Evolutionary conservation across 2,113 vertebrate genomes (phyloP).

Genomic region (Megaptera novaeangliae): DNA sequence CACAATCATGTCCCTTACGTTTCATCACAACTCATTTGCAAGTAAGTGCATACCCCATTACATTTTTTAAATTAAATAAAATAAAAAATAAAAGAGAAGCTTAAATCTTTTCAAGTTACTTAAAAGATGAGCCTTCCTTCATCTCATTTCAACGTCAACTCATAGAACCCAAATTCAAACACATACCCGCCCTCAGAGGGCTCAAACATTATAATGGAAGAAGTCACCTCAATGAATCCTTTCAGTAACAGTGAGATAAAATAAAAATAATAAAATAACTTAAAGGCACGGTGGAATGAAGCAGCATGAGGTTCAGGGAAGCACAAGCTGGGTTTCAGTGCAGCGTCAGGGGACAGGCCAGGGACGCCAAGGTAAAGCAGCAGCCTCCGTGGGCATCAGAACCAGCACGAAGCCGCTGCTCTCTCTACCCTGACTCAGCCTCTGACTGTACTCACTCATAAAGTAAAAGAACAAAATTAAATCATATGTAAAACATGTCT

Average conservation of each 20-base stretch:
- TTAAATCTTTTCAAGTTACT: background rate
- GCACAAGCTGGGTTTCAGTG: background rate
- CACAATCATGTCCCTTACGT: background rate
- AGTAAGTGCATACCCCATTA: background rate
- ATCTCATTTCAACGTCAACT: background rate
- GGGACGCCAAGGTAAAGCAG: background rate
- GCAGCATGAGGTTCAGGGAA: background rate
- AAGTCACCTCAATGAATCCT: background rate
- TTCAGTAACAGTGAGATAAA: background rate
- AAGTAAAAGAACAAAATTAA: background rate
- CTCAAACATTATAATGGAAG: background rate
- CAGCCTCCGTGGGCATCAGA: background rate
- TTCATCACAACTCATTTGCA: background rate
- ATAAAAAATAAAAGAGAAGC: background rate
- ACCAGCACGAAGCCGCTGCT: accelerated
- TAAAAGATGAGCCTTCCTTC: background rate
- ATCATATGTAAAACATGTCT: background rate
- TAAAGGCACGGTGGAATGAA: background rate
- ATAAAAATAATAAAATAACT: background rate
- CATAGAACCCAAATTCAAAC: accelerated
- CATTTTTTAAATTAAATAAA: background rate
- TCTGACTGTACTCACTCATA: background rate
- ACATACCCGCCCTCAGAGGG: no score
- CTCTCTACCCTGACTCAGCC: background rate
- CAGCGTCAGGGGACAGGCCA: background rate